These are phyloP conservation scores for Ptilodon capucinus DNA, from an alignment of 2,888 invertebrate genomes.

Conservation along the genomic window DNA sequence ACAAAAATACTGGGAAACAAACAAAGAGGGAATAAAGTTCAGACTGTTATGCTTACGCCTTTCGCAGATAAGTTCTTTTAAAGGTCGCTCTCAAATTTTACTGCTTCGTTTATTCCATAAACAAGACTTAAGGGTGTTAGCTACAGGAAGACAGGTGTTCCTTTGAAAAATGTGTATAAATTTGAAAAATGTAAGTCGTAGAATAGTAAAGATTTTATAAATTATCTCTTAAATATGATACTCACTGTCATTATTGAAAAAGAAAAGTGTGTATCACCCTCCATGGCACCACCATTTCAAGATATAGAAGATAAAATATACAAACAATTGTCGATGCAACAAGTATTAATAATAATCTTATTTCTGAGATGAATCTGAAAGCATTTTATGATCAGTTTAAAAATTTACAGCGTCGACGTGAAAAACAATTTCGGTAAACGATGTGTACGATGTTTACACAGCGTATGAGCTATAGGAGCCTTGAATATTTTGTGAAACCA, in stretches of 20 bases:
- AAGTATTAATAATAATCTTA: neutral
- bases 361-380: neutral
- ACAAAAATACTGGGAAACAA: constrained; percentile 54
- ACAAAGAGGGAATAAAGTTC: constrained; percentile 42
- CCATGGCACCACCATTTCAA: too few relatives aligned
- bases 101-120: constrained; percentile 12
- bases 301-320: too few relatives aligned
- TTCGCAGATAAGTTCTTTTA: constrained; percentile 27
- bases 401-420: neutral
- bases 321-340: neutral
- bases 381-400: neutral
- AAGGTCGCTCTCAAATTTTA: constrained; percentile 17
- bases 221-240: too few relatives aligned
- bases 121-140: neutral
- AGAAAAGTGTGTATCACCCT: too few relatives aligned
- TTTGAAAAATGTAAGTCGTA: too few relatives aligned
- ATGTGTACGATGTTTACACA: neutral
- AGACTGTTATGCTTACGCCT: constrained; percentile 28
- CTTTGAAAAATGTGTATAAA: neutral
- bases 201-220: too few relatives aligned
- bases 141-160: neutral
- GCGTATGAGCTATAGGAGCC: neutral
- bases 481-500: neutral
- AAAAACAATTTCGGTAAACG: neutral
- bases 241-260: too few relatives aligned